These are phyloP conservation scores for Campoletis raptor DNA, from an alignment of 2,888 invertebrate species.

Conservation along the genomic window DNA sequence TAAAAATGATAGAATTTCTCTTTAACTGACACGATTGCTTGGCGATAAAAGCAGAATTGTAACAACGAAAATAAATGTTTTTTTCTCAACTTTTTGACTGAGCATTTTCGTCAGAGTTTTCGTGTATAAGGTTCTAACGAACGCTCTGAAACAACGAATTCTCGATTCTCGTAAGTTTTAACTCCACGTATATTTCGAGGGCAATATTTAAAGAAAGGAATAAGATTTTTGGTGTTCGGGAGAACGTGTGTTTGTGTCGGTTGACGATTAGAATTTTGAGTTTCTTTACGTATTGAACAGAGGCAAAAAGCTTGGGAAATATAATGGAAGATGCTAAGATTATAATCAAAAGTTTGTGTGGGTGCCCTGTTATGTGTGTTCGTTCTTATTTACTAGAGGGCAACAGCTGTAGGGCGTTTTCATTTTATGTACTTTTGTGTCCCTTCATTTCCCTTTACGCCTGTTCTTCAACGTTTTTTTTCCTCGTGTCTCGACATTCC, in stretches of 20 bases:
- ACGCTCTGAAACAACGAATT: neutral
- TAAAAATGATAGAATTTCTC: too few relatives aligned
- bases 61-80: too few relatives aligned
- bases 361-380: neutral
- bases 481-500: neutral
- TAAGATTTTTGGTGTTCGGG: neutral
- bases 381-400: neutral
- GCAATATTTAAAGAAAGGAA: too few relatives aligned
- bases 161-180: neutral
- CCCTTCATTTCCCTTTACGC: neutral
- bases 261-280: neutral
- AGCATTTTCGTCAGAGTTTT: too few relatives aligned
- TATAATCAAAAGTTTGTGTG: neutral
- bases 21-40: too few relatives aligned
- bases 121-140: neutral
- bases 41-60: too few relatives aligned
- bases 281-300: neutral
- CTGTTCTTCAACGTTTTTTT: neutral
- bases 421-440: neutral
- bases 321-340: neutral
- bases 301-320: neutral
- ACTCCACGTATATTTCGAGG: too few relatives aligned
- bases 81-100: too few relatives aligned
- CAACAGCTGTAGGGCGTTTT: neutral
- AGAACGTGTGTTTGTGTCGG: neutral